Base-by-base conservation (phyloP, 2,888 invertebrate species). In the Dolichopus griseipennis region DNA sequence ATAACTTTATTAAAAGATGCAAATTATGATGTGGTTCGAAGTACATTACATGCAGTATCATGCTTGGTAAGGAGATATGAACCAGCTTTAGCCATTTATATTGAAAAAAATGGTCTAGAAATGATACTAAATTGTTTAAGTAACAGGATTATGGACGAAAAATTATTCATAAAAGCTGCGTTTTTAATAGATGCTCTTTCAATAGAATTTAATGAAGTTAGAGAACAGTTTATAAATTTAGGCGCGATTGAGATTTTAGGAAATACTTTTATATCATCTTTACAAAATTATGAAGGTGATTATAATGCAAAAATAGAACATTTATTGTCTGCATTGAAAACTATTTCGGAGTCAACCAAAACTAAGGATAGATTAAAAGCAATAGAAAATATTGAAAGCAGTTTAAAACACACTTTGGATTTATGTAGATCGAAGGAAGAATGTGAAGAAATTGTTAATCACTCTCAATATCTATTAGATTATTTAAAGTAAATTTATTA, bases 21-120 rank as follows among this genome's bases (percentile, higher is more conserved):
- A 8, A 76, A 80, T 0, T 80, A 83, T 20, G 77, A 80, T 0
- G 87, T 89, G 0, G 84, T 86, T 66, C 81, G 87, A 15, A 92
- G 91, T 79, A 87, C 90, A 33, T 76, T 94, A 1, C 90, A 90
- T 77, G 94, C 93, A 1, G 77, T 93, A 52, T 93, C 94, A 66
- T 89, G 93, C 89, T 81, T 89, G 65, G 83, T 86, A 4, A 84
- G 93, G 68, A 88, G 88, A 67, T 87, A 83, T 76, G 79, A 84
- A 62, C 83, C 85, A 5, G 87, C 87, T 0, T 83, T 88, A 69
- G 80, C 82, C 2, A 84, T 85, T 72, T 86, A 94, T 77, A 78
- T 86, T 7, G 78, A 85, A 10, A 82, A 84, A 65, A 88, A 88
- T 72, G 93, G 93, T 0, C 87, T 90, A 71, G 85, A 85, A 5